Base-by-base conservation (phyloP, 2,888 invertebrate species). In the Andricus quercusramuli region DNA sequence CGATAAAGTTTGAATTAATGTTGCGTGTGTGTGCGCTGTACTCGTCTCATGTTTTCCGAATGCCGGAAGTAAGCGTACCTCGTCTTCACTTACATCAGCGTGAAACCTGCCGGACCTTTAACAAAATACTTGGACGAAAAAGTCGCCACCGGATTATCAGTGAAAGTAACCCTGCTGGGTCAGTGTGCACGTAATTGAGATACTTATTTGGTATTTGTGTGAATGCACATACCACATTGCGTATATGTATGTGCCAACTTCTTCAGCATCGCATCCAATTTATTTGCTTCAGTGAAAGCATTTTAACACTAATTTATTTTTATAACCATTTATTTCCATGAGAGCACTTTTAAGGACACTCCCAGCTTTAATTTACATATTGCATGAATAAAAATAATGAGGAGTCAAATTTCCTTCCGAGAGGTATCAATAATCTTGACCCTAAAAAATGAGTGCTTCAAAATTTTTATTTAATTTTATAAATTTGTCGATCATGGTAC, bases 101-200 rank as follows among this genome's bases (percentile, higher is more conserved):
- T 65, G 64, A 67, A 78, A 78, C 22, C 65, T 78, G 41, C n/a
- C 17, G 78, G 78, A 80, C 65, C 74, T 77, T 78, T 51, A 62
- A 41, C 56, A 62, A 65, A 78, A 74, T 74, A 74, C 56, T 22
- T 51, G 47, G 44, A 78, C 64, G 74, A 81, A 81, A 83, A 79
- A 79, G 68, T 77, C 79, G 83, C 78, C 82, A 77, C 84, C 56
- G 79, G 74, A 79, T 67, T 70, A 74, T 79, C 81, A 83, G 84
- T 83, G 84, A 84, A 84, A 84, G 84, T 83, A 76, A 80, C 70
- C 79, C 82, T 79, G 79, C 78, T 83, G 84, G 66, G 78, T 74
- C 80, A 64, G 74, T 80, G 79, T 65, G 68, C 76, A 74, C 59
- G 81, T 82, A 82, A 84, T 82, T 83, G 81, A 83, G 84, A 83